Conservation (phyloP, 2,888 invertebrate genomes). For the Xestia c-nigrum region DNA sequence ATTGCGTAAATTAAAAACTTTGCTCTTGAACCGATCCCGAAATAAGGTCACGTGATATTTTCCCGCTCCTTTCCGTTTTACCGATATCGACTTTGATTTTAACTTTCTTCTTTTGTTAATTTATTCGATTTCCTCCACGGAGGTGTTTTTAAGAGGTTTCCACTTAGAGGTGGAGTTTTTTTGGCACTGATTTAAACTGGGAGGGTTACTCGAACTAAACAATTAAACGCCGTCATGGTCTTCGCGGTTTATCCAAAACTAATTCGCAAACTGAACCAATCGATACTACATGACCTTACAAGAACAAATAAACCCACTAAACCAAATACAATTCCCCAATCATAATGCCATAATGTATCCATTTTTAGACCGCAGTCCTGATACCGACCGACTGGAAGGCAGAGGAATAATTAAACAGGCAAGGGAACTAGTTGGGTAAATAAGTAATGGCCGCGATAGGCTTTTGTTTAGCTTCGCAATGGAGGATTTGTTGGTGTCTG, state of each 20-base stretch:
- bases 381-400: constrained; percentile 21
- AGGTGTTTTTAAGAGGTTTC: constrained; percentile 36
- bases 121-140: constrained; percentile 35
- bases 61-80: background rate
- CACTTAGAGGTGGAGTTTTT: constrained; percentile 29
- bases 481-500: constrained; percentile 49
- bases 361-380: constrained; percentile 52
- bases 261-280: constrained; percentile 5
- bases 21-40: constrained; percentile 22
- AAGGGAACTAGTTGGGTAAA: constrained; percentile 50
- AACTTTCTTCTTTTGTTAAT: constrained; percentile 35
- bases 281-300: background rate
- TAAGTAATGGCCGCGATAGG: constrained; percentile 54
- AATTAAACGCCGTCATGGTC: background rate
- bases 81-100: constrained; percentile 16
- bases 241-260: background rate
- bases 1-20: constrained; percentile 64
- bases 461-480: constrained; percentile 47
- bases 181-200: background rate
- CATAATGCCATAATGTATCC: constrained; percentile 46
- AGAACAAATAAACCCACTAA: constrained; percentile 20
- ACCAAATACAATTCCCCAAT: constrained; percentile 19
- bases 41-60: constrained; percentile 44
- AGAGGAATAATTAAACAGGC: constrained; percentile 58
- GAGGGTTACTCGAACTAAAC: background rate